phyloP scores from a whole-genome alignment of 2,797 vertebrate species.

The Takifugu ocellatus region DNA sequence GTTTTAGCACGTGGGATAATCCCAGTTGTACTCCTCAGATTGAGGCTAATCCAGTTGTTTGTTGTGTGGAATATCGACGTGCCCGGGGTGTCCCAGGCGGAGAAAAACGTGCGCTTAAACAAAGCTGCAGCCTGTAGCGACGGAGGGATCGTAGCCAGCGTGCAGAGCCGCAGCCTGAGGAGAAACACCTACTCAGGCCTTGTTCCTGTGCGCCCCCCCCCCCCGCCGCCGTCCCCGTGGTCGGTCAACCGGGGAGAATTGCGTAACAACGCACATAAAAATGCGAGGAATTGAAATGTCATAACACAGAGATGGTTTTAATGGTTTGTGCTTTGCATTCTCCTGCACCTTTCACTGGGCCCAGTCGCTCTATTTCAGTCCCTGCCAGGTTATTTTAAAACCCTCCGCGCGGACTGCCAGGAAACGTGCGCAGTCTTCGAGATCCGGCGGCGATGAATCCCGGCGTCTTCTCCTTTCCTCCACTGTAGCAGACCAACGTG shows the following conservation, averaged over 20 bases:
- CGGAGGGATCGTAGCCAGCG: constrained; percentile 55
- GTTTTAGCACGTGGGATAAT: constrained; percentile 43
- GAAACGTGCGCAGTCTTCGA: no score
- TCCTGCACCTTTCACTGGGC: neutral
- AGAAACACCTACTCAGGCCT: constrained; percentile 64
- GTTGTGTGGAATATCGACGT: constrained; percentile 39
- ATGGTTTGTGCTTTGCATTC: constrained; percentile 14
- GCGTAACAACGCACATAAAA: constrained; percentile 53
- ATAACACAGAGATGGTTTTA: constrained; percentile 47
- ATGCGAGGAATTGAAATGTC: constrained; percentile 48
- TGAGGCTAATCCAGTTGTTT: constrained; percentile 54
- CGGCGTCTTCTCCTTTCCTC: no score
- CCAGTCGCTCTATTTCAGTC: neutral
- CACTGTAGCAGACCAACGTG: no score
- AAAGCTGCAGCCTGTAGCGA: constrained; percentile 41
- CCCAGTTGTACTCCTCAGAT: constrained; percentile 51
- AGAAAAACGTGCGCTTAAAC: constrained; percentile 37
- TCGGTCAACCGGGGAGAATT: constrained; percentile 59
- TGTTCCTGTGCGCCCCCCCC: constrained; percentile 43
- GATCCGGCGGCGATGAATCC: no score
- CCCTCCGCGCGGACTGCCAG: no score
- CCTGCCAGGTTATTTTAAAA: neutral
- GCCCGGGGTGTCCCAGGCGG: constrained; percentile 38
- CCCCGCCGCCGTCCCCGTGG: constrained; percentile 34
- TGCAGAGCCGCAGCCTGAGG: constrained; percentile 50